Conservation (phyloP, 1,140 invertebrate species). For the Eufriesea mexicana region DNA sequence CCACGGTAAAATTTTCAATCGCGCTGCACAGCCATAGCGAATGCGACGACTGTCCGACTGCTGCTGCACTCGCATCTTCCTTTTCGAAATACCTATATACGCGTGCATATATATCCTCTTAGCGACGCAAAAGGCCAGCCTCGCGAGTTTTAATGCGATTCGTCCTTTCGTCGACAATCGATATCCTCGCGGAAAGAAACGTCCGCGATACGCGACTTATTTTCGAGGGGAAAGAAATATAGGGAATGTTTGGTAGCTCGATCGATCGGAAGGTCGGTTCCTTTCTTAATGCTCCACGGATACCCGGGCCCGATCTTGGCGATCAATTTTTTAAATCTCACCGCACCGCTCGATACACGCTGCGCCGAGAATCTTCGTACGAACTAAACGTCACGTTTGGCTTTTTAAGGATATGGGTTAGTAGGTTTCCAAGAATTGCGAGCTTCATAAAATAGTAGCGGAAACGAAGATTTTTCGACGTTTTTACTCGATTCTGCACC, state of each 20-base stretch:
- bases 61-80: too few species aligned
- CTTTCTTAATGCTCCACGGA: neutral
- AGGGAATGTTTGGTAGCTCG: neutral
- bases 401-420: constrained; percentile 46
- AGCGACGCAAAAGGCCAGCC: too few species aligned
- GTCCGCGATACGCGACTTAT: neutral
- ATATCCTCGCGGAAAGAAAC: neutral
- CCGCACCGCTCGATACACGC: neutral
- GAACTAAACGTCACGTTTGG: constrained; percentile 10
- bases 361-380: neutral
- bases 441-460: constrained; percentile 5
- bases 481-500: neutral
- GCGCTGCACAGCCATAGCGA: too few species aligned
- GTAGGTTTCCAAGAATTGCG: constrained; percentile 29
- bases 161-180: neutral
- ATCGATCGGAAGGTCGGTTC: constrained; percentile 15
- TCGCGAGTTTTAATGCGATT: neutral
- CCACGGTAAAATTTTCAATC: too few species aligned
- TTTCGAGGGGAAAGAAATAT: neutral
- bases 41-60: too few species aligned
- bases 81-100: too few species aligned
- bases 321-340: constrained; percentile 27
- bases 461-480: neutral
- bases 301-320: neutral
- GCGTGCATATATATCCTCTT: too few species aligned